Conservation (phyloP, 2,113 vertebrate genomes). For the Atractosteus spatula region DNA sequence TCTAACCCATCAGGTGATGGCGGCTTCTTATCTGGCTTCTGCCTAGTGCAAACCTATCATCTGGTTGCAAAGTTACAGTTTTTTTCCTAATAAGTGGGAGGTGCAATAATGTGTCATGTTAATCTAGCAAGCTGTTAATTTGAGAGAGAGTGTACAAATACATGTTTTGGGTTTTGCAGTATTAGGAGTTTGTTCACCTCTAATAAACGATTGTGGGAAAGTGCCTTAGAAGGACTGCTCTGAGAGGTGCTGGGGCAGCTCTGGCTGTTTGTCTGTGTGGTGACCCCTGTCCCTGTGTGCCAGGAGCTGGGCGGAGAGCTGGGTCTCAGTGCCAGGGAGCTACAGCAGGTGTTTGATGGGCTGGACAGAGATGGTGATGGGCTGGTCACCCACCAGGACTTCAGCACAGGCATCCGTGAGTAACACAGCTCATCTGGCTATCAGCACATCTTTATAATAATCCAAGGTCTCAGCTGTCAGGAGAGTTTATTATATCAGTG, state of each 20-base stretch:
- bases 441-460: too few relatives aligned
- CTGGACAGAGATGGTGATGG: slow-evolving; percentile 49
- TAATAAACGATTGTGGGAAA: not conserved
- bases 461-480: not conserved
- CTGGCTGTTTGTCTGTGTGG: too few relatives aligned
- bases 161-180: not conserved
- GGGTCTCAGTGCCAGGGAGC: slow-evolving; percentile 44
- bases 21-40: too few relatives aligned
- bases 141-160: too few relatives aligned
- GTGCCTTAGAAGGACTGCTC: not conserved
- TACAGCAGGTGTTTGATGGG: slow-evolving; percentile 60
- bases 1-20: too few relatives aligned
- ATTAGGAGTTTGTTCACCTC: not conserved
- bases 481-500: not conserved
- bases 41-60: too few relatives aligned
- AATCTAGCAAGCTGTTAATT: too few relatives aligned
- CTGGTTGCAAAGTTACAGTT: too few relatives aligned
- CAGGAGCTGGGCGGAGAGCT: slow-evolving; percentile 52
- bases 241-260: too few relatives aligned
- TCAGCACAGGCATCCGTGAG: slow-evolving; percentile 59
- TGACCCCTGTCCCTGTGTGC: slow-evolving; percentile 11
- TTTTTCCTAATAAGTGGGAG: too few relatives aligned
- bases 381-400: slow-evolving; percentile 47
- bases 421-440: not conserved
- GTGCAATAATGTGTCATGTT: too few relatives aligned